Percentiles rank a stretch among this genome's conserved stretches.
These are phyloP conservation scores for Tupaia chinensis DNA, from an alignment of 2,113 vertebrate genomes.

Conservation along the genomic window DNA sequence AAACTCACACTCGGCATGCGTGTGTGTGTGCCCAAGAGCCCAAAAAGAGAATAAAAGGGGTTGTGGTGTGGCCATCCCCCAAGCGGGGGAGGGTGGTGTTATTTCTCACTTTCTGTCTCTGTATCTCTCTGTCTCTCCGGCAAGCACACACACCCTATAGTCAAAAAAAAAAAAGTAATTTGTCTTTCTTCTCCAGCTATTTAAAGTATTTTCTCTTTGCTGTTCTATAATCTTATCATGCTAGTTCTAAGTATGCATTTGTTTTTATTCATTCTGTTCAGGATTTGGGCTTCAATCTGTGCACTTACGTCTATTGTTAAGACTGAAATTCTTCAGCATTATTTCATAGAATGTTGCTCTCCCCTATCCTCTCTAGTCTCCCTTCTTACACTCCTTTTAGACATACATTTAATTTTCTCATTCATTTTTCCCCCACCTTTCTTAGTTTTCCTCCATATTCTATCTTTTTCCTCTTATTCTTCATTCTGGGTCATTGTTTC, in stretches of 20 bases:
- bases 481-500: neutral
- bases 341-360: neutral
- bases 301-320: neutral
- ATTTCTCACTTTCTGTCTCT: too few relatives aligned
- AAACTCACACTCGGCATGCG: too few relatives aligned
- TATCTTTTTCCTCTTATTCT: neutral
- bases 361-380: neutral
- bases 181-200: neutral
- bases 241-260: neutral
- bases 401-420: neutral
- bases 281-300: neutral
- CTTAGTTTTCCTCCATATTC: neutral
- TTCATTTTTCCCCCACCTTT: neutral
- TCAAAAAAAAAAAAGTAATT: too few relatives aligned
- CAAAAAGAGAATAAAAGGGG: too few relatives aligned
- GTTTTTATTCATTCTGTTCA: neutral
- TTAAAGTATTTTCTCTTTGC: neutral
- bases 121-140: too few relatives aligned
- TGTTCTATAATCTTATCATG: neutral
- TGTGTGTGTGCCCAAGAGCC: too few relatives aligned
- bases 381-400: neutral
- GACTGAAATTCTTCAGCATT: neutral
- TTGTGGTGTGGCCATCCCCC: too few relatives aligned
- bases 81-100: too few relatives aligned
- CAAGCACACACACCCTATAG: too few relatives aligned